Percentiles rank a stretch among this genome's conserved stretches.
phyloP scores from a whole-genome alignment of 2,888 invertebrate genomes.

The Subacronicta megacephala region DNA sequence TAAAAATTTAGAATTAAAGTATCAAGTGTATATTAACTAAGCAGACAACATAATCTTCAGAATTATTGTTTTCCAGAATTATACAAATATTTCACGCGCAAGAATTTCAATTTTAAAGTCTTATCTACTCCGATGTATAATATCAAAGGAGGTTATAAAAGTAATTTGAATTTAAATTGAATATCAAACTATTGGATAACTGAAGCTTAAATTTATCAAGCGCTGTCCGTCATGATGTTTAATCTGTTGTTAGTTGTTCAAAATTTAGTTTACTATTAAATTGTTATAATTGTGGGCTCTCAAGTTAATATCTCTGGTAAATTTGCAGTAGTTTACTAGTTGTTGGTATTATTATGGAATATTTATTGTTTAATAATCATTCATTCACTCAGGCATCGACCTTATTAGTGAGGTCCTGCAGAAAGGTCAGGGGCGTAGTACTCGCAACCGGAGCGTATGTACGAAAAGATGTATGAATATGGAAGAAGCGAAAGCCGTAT shows the following conservation, averaged over 20 bases:
- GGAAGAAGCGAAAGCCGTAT: no score
- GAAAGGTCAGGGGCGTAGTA: no score
- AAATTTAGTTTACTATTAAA: conserved; percentile 75
- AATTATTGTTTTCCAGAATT: conserved; percentile 11
- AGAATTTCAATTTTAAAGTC: conserved; percentile 26
- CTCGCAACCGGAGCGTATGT: no score
- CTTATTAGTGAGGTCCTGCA: no score
- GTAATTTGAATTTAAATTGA: conserved; percentile 66
- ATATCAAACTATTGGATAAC: conserved; percentile 53
- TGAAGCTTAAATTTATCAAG: conserved; percentile 64
- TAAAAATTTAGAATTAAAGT: not conserved
- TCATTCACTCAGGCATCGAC: no score
- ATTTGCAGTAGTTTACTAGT: conserved; percentile 73
- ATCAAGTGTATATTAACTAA: not conserved
- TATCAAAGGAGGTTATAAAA: conserved; percentile 53
- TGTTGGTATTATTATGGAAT: conserved; percentile 44
- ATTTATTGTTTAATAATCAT: no score
- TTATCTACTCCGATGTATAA: conserved; percentile 44
- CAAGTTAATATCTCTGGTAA: conserved; percentile 77
- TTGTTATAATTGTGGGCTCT: conserved; percentile 74
- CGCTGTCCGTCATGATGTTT: conserved; percentile 64
- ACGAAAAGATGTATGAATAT: no score
- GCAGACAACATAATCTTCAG: conserved; percentile 11
- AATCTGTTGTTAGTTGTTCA: conserved; percentile 70
- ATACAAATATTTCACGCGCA: no score